Evolutionary conservation across 2,888 invertebrate species (phyloP).

Genomic region (Laothoe populi): DNA sequence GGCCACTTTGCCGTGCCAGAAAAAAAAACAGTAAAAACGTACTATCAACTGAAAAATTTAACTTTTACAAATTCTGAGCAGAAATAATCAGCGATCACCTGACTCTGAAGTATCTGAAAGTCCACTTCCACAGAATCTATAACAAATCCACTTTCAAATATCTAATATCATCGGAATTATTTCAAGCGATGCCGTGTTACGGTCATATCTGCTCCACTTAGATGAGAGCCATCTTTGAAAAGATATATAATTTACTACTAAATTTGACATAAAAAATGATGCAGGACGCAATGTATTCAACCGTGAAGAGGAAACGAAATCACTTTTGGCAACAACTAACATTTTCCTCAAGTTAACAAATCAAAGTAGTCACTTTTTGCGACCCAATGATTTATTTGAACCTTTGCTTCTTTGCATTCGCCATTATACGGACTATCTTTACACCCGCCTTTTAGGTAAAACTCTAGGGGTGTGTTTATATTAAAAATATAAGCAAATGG

Average conservation of each 20-base stretch:
- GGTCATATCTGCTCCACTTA: too few species aligned
- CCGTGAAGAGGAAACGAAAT: constrained; percentile 5
- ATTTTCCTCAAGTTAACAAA: constrained; percentile 35
- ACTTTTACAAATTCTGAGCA: too few species aligned
- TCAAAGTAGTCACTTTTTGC: constrained; percentile 44
- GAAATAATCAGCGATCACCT: too few species aligned
- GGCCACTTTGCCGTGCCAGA: too few species aligned
- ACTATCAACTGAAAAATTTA: too few species aligned
- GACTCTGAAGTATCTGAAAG: too few species aligned
- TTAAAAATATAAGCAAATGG: constrained; percentile 8
- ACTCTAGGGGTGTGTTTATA: constrained; percentile 39
- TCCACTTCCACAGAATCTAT: too few species aligned
- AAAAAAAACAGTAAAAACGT: too few species aligned
- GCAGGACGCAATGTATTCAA: not conserved
- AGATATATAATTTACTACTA: not conserved
- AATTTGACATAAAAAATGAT: not conserved
- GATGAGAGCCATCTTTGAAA: not conserved
- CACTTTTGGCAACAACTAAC: constrained; percentile 31
- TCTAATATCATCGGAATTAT: too few species aligned
- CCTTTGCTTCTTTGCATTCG: constrained; percentile 52
- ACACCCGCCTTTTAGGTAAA: constrained; percentile 39
- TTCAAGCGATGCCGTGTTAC: too few species aligned
- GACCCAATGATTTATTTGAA: constrained; percentile 58
- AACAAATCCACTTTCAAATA: too few species aligned
- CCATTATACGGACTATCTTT: constrained; percentile 48